A percentile compares a stretch with the other conserved stretches of the same genome.
Conservation (phyloP, 1,140 invertebrate genomes). For the Caerostris extrusa region DNA sequence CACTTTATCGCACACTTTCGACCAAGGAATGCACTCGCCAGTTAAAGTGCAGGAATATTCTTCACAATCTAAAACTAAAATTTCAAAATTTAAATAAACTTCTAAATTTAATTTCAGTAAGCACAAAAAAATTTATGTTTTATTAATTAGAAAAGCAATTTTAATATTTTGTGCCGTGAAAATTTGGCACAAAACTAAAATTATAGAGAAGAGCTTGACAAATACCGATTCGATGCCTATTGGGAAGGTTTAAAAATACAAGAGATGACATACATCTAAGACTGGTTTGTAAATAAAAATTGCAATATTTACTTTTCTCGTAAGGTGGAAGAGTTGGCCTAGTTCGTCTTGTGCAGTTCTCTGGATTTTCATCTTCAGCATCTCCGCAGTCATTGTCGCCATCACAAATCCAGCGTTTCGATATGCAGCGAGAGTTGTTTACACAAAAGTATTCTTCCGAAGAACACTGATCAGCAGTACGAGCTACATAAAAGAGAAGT, state of each 20-base stretch:
- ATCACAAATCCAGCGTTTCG: conserved; percentile 48
- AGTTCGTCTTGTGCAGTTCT: conserved; percentile 19
- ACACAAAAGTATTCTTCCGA: conserved; percentile 32
- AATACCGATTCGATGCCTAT: too few relatives aligned
- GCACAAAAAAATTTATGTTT: too few relatives aligned
- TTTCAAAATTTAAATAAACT: too few relatives aligned
- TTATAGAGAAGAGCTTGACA: too few relatives aligned
- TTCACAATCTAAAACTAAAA: conserved; percentile 66
- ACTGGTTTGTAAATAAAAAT: background rate
- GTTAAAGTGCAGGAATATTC: conserved; percentile 85
- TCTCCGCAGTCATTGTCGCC: conserved; percentile 44
- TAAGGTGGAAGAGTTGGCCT: conserved; percentile 1
- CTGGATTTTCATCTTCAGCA: conserved; percentile 24
- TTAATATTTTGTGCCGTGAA: too few relatives aligned
- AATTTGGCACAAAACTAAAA: too few relatives aligned
- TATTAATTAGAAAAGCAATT: too few relatives aligned
- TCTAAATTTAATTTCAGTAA: too few relatives aligned
- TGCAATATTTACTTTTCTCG: background rate
- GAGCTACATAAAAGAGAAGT: background rate
- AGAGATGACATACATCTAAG: background rate
- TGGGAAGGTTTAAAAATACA: too few relatives aligned
- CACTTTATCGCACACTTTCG: conserved; percentile 75
- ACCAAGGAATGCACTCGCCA: conserved; percentile 85
- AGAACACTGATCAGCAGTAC: background rate
- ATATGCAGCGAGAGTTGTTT: conserved; percentile 9